A percentile compares a stretch with the other conserved stretches of the same genome.
Conservation (phyloP, 2,113 vertebrate genomes). For the cattle (Bos taurus) region DNA sequence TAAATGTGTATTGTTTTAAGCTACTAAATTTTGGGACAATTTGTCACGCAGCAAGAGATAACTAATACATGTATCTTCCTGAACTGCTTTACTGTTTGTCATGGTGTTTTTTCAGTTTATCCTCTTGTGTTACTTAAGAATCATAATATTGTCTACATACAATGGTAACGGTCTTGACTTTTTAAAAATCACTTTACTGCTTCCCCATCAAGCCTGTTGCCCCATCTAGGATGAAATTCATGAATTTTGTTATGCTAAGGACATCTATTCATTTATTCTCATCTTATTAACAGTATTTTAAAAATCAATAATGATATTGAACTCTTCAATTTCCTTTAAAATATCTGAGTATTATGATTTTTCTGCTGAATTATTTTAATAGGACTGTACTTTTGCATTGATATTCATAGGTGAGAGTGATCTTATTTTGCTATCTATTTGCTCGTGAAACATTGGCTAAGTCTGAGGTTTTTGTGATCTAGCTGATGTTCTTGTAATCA, state of each 20-base stretch:
- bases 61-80: background rate
- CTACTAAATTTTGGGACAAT: background rate
- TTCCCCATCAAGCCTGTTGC: too few relatives aligned
- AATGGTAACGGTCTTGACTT: background rate
- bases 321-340: background rate
- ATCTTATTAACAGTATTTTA: background rate
- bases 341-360: background rate
- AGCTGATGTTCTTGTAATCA: background rate
- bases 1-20: background rate
- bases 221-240: too few relatives aligned
- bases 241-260: background rate
- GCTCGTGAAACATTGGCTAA: background rate
- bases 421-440: background rate
- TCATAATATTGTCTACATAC: background rate
- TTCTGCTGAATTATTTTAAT: background rate
- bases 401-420: background rate
- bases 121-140: background rate
- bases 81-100: background rate
- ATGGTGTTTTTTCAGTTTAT: background rate
- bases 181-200: background rate
- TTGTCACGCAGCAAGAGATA: background rate
- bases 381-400: background rate
- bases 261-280: background rate
- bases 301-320: background rate
- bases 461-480: background rate